A percentile compares a stretch with the other conserved stretches of the same genome.
These are phyloP conservation scores for Deilephila porcellus DNA, from an alignment of 2,888 invertebrate genomes.

Conservation along the genomic window DNA sequence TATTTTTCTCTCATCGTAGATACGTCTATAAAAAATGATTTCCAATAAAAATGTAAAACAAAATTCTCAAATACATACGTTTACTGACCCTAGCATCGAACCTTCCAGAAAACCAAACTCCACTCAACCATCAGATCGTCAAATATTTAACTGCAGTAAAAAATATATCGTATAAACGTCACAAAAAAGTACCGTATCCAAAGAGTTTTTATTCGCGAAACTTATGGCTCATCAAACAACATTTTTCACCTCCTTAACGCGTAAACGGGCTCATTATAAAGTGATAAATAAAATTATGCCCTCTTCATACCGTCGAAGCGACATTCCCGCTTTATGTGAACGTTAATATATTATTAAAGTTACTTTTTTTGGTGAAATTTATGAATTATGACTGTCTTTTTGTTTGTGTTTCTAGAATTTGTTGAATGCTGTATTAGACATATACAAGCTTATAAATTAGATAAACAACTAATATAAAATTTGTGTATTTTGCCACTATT, in stretches of 20 bases:
- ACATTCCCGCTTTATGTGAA: slow-evolving; percentile 59
- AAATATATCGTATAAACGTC: neutral
- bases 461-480: too few species aligned
- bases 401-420: neutral
- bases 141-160: neutral
- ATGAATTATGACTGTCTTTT: slow-evolving; percentile 7
- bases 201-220: slow-evolving; percentile 23
- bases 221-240: slow-evolving; percentile 31
- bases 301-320: slow-evolving; percentile 70
- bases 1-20: too few species aligned
- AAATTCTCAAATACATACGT: too few species aligned
- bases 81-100: too few species aligned
- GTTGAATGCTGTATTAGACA: neutral
- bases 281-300: slow-evolving; percentile 80
- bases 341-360: slow-evolving; percentile 34
- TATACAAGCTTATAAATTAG: too few species aligned
- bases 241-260: slow-evolving; percentile 47
- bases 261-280: slow-evolving; percentile 81
- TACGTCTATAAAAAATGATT: too few species aligned
- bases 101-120: too few species aligned
- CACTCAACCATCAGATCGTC: neutral
- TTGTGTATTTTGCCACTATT: too few species aligned
- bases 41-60: too few species aligned
- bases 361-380: neutral
- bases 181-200: slow-evolving; percentile 21